These are phyloP conservation scores for Enteromius anoplus DNA, from an alignment of 2,797 vertebrate genomes.

Conservation along the genomic window DNA sequence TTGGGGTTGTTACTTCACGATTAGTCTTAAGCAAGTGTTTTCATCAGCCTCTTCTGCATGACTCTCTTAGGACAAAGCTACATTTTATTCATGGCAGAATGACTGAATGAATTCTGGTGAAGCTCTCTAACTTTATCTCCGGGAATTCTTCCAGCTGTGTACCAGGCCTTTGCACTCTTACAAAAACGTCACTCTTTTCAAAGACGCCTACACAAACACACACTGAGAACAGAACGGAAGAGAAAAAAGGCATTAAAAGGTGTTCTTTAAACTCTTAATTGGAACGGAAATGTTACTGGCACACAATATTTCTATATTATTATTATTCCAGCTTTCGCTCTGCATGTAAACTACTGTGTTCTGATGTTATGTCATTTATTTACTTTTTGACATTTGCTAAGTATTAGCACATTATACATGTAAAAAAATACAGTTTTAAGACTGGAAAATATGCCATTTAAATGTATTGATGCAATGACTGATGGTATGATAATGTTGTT, in stretches of 20 bases:
- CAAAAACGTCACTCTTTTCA: background rate
- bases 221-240: background rate
- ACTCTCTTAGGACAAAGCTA: background rate
- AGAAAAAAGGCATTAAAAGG: background rate
- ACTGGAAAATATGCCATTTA: background rate
- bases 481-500: background rate
- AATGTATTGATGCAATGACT: background rate
- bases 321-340: background rate
- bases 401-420: background rate
- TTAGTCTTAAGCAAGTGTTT: constrained; percentile 23
- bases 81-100: background rate
- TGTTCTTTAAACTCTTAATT: background rate
- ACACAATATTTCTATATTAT: background rate
- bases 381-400: background rate
- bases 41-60: constrained; percentile 24
- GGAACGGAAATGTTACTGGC: background rate
- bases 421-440: background rate
- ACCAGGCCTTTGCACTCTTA: background rate
- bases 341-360: background rate
- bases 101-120: background rate
- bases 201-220: background rate
- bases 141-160: background rate
- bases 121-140: background rate
- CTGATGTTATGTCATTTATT: background rate
- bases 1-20: constrained; percentile 22